A percentile compares a stretch with the other conserved stretches of the same genome.
These are phyloP conservation scores for Lamprologus speciosus DNA, from an alignment of 2,113 vertebrate species.

Conservation along the genomic window DNA sequence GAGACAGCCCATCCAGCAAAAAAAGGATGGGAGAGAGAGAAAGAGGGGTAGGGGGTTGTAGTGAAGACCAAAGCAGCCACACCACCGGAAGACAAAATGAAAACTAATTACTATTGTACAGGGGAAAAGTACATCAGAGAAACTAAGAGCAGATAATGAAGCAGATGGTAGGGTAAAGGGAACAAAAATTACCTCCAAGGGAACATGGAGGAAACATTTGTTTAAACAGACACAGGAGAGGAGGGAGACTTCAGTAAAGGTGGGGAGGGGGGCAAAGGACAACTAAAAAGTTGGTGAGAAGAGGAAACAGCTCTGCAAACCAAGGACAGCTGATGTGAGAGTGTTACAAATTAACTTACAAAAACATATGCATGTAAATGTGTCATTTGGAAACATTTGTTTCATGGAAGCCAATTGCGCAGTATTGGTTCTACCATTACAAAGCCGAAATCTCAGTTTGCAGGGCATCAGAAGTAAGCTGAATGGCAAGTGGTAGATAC, in stretches of 20 bases:
- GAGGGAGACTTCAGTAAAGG: conserved; percentile 44
- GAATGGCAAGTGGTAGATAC: conserved; percentile 38
- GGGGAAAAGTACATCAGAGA: conserved; percentile 15
- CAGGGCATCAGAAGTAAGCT: conserved; percentile 42
- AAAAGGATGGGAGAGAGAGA: conserved; percentile 12
- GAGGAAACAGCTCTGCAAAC: conserved; percentile 62
- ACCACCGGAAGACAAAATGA: conserved; percentile 68
- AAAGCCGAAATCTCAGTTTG: conserved; percentile 43
- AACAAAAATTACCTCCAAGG: conserved; percentile 60
- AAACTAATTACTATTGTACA: conserved; percentile 48
- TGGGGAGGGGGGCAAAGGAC: conserved; percentile 21
- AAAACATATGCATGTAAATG: neutral
- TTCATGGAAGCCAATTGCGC: neutral
- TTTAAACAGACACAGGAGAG: conserved; percentile 49
- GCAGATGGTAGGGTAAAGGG: conserved; percentile 41
- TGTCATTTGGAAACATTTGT: neutral
- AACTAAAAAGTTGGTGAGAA: conserved; percentile 47
- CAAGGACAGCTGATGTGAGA: conserved; percentile 17
- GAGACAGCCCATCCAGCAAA: conserved; percentile 38
- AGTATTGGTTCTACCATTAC: neutral
- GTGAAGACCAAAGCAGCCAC: conserved; percentile 66
- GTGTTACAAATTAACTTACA: neutral
- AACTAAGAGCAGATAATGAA: conserved; percentile 47
- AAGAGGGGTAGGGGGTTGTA: conserved; percentile 19
- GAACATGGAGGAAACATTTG: conserved; percentile 63